phyloP scores from a whole-genome alignment of 2,888 invertebrate genomes.

The Himalopsyche japonica region DNA sequence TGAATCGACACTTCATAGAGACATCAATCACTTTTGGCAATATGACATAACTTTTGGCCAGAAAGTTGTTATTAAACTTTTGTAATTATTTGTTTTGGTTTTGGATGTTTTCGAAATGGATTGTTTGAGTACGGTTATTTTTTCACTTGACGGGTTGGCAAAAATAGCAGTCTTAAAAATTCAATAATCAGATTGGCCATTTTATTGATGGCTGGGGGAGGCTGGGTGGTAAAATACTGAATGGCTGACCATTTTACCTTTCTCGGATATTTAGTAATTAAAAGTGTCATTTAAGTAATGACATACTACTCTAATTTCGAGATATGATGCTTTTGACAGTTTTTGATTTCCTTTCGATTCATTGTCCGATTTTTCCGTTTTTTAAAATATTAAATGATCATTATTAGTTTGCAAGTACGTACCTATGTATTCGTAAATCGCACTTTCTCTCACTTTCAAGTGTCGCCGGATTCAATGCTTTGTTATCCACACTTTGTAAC shows the following conservation, averaged over 20 bases:
- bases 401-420: not conserved
- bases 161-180: slow-evolving; percentile 7
- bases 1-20: not conserved
- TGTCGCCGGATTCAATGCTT: not conserved
- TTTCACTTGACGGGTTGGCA: not conserved
- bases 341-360: not conserved
- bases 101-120: not conserved
- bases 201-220: slow-evolving; percentile 61
- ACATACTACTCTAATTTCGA: not conserved
- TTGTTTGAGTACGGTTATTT: not conserved
- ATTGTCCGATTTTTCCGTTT: not conserved
- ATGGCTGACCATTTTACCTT: slow-evolving; percentile 47
- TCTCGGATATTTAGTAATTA: not conserved
- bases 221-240: slow-evolving; percentile 52
- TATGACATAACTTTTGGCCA: slow-evolving; percentile 41
- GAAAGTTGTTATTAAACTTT: slow-evolving; percentile 40
- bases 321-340: not conserved
- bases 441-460: not conserved
- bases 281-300: not conserved
- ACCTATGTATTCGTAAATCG: not conserved
- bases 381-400: not conserved
- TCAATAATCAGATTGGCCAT: slow-evolving; percentile 52
- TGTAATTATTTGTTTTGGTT: slow-evolving; percentile 22
- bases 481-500: not conserved
- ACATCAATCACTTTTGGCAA: slow-evolving; percentile 32